phyloP scores from a whole-genome alignment of 2,888 invertebrate genomes.

The Erpobdella octoculata region DNA sequence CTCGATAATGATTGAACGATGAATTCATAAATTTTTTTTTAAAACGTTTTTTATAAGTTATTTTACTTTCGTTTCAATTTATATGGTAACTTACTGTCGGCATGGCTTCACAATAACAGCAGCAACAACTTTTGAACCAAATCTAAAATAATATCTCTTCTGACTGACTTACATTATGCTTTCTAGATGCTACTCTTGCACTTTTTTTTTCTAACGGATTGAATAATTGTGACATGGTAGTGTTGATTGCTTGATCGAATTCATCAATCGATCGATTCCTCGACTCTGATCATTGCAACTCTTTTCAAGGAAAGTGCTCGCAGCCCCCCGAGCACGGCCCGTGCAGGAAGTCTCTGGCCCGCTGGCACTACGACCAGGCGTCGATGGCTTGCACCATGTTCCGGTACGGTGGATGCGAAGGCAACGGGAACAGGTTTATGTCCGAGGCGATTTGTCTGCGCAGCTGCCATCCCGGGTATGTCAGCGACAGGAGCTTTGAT shows the following conservation, averaged over 20 bases:
- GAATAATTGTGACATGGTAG: not conserved
- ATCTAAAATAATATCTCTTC: too few relatives aligned
- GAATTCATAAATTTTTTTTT: not conserved
- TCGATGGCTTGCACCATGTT: constrained; percentile 59
- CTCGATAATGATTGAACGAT: not conserved
- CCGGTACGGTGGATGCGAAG: constrained; percentile 37
- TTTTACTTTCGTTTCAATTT: not conserved
- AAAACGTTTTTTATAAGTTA: not conserved
- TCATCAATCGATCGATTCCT: not conserved
- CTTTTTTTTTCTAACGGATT: too few relatives aligned
- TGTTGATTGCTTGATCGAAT: not conserved
- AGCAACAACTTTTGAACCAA: too few relatives aligned
- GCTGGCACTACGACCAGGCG: constrained; percentile 47
- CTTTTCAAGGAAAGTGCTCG: too few relatives aligned
- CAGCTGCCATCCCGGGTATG: constrained; percentile 16
- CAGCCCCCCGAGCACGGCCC: constrained; percentile 32
- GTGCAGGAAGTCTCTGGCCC: constrained; percentile 29
- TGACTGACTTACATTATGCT: too few relatives aligned
- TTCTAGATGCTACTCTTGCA: too few relatives aligned
- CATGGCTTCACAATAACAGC: too few relatives aligned
- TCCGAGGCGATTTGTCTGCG: constrained; percentile 8
- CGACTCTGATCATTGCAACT: too few relatives aligned
- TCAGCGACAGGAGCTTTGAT: not conserved
- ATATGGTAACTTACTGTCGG: not conserved
- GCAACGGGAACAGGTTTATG: constrained; percentile 35